phyloP scores from a whole-genome alignment of 2,797 vertebrate genomes.

The Myioborus melanocephalus region DNA sequence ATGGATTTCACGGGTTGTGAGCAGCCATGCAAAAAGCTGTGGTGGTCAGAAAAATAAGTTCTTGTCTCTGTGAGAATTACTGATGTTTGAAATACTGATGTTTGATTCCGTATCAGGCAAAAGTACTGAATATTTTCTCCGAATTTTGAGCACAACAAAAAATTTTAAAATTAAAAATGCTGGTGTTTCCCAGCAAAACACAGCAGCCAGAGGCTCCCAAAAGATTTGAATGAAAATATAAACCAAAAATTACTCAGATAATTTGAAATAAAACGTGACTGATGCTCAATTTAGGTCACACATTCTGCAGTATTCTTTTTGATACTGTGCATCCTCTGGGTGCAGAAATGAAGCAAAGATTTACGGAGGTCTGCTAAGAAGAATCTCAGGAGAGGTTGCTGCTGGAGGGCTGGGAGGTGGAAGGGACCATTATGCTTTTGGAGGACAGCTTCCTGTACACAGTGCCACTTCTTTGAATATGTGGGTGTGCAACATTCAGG shows the following conservation, averaged over 20 bases:
- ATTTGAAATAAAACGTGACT: background rate
- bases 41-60: background rate
- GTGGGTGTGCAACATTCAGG: background rate
- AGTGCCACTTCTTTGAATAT: background rate
- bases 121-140: background rate
- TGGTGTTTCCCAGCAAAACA: background rate
- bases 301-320: background rate
- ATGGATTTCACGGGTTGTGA: background rate
- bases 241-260: background rate
- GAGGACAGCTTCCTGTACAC: background rate
- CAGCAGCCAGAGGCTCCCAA: background rate
- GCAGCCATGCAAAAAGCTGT: background rate
- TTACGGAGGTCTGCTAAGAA: background rate
- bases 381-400: background rate
- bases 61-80: background rate
- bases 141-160: background rate
- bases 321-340: background rate
- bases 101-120: background rate
- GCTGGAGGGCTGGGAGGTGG: background rate
- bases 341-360: background rate
- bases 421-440: background rate
- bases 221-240: background rate
- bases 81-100: background rate
- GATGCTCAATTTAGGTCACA: background rate
- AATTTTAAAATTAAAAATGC: background rate